These are phyloP conservation scores for Malthinus flaveolus DNA, from an alignment of 2,888 invertebrate genomes.

Conservation along the genomic window DNA sequence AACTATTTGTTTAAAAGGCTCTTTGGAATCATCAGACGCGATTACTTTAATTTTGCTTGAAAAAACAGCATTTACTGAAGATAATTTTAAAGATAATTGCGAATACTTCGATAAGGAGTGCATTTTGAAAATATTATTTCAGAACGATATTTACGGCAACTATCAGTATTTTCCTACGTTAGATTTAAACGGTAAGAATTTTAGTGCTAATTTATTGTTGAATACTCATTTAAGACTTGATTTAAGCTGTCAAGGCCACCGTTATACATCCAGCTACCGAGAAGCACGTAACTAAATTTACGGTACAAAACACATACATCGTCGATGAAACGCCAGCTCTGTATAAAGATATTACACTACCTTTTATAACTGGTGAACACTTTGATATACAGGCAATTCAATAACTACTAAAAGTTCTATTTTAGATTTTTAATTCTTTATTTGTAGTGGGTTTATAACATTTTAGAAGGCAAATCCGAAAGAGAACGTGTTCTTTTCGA, in stretches of 20 bases:
- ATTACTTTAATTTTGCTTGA: slow-evolving; percentile 77
- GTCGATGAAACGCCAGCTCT: slow-evolving; percentile 83
- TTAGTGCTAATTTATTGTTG: not conserved
- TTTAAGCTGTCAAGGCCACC: slow-evolving; percentile 81
- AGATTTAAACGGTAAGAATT: slow-evolving; percentile 61
- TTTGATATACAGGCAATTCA: slow-evolving; percentile 75
- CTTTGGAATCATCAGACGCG: slow-evolving; percentile 64
- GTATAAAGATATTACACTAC: slow-evolving; percentile 78
- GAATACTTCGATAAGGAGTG: slow-evolving; percentile 66
- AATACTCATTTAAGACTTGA: slow-evolving; percentile 15
- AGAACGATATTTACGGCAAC: slow-evolving; percentile 85
- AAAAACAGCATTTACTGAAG: slow-evolving; percentile 77
- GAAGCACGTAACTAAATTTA: slow-evolving; percentile 88
- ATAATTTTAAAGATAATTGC: slow-evolving; percentile 58
- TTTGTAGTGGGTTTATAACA: slow-evolving; percentile 95
- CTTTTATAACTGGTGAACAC: slow-evolving; percentile 72
- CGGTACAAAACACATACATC: slow-evolving; percentile 71
- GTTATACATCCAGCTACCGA: slow-evolving; percentile 93
- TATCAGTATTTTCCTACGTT: slow-evolving; percentile 65
- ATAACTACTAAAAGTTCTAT: not conserved
- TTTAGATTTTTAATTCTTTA: not conserved
- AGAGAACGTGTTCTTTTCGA: slow-evolving; percentile 84
- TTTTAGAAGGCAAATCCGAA: slow-evolving; percentile 90
- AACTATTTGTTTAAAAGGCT: slow-evolving; percentile 70
- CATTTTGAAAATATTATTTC: slow-evolving; percentile 65